Evolutionary conservation across 2,888 invertebrate species (phyloP).

Genomic region (Galerucella calmariensis): DNA sequence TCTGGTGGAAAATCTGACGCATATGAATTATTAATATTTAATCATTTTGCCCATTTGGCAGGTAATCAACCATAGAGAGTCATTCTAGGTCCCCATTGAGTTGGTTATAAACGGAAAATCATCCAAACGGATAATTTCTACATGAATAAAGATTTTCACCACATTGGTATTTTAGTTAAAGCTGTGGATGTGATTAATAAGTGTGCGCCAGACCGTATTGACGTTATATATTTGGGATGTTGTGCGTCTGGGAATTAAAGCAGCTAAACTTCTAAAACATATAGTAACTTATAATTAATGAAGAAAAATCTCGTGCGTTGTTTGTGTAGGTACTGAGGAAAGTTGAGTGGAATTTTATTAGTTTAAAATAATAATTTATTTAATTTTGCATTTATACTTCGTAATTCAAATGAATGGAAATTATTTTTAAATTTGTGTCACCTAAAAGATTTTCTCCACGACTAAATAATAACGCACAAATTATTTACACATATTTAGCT

Average conservation of each 20-base stretch:
- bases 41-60: slow-evolving; percentile 11
- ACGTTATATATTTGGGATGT: background rate
- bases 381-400: too few species aligned
- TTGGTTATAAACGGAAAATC: background rate
- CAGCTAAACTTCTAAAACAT: background rate
- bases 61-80: slow-evolving; percentile 5
- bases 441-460: too few species aligned
- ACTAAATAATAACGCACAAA: too few species aligned
- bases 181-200: background rate
- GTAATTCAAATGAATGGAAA: too few species aligned
- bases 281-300: too few species aligned
- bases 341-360: too few species aligned
- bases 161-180: slow-evolving; percentile 9
- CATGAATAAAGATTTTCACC: slow-evolving; percentile 11
- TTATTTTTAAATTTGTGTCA: too few species aligned
- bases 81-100: background rate
- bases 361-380: too few species aligned
- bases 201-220: background rate
- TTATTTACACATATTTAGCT: too few species aligned
- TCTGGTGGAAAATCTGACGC: background rate
- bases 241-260: background rate
- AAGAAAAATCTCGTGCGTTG: too few species aligned
- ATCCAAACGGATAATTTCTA: background rate
- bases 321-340: too few species aligned
- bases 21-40: slow-evolving; percentile 16